A percentile compares a stretch with the other conserved stretches of the same genome.
These are phyloP conservation scores for Drosophila paulistorum DNA, from an alignment of 1,140 invertebrate species.

Conservation along the genomic window DNA sequence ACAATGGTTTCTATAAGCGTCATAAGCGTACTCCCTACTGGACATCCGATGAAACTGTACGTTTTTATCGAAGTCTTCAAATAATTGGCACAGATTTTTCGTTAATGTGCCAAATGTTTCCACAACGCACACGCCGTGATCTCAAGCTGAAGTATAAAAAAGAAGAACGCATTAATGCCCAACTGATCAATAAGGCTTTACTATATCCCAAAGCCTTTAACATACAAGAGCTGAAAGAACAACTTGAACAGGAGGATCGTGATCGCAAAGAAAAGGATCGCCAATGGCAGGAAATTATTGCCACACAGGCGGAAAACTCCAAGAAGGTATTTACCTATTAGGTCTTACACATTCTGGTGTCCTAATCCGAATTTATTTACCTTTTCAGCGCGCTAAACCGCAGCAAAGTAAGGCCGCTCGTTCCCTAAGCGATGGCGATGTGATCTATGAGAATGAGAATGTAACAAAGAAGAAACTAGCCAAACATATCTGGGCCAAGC, in stretches of 20 bases:
- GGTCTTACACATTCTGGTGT: too few relatives aligned
- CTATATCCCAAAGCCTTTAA: constrained; percentile 83
- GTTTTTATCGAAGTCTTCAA: constrained; percentile 94
- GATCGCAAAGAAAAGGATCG: constrained; percentile 61
- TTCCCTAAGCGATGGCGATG: constrained; percentile 55
- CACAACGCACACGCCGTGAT: constrained; percentile 89
- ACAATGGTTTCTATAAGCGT: constrained; percentile 87
- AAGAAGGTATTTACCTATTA: constrained; percentile 49
- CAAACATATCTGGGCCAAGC: constrained; percentile 55
- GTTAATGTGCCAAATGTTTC: constrained; percentile 93
- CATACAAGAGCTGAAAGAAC: constrained; percentile 83
- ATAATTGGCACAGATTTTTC: constrained; percentile 95
- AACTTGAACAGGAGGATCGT: constrained; percentile 82
- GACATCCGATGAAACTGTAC: constrained; percentile 89
- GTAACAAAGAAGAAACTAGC: constrained; percentile 56
- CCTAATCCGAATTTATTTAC: too few relatives aligned
- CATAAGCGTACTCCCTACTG: constrained; percentile 87
- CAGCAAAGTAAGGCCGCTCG: constrained; percentile 54
- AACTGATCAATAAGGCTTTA: constrained; percentile 83
- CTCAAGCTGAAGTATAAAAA: constrained; percentile 88
- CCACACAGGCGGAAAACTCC: constrained; percentile 36
- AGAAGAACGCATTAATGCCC: constrained; percentile 83
- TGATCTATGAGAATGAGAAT: constrained; percentile 72
- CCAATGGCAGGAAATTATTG: constrained; percentile 58
- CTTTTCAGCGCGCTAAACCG: constrained; percentile 42